Base-by-base conservation (phyloP, 1,140 invertebrate genomes). In the Dendrolimus kikuchii region DNA sequence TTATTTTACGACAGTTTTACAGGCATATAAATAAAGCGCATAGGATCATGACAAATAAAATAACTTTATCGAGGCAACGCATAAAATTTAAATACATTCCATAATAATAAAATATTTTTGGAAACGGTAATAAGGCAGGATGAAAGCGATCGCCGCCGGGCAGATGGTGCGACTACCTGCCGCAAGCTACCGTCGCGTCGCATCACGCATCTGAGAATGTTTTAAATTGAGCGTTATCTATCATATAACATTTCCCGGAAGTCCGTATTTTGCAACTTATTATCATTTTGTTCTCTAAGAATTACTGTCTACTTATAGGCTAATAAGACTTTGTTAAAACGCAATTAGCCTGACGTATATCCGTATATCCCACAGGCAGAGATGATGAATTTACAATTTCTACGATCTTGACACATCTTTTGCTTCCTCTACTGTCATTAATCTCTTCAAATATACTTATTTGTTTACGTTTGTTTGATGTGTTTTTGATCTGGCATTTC, bases 71-170 rank as follows among this genome's bases (percentile, higher is more conserved):
- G 66, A 64, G 59, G 55, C 67, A 67, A 62, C 40, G 64, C 64
- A 74, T 78, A 83, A 74, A 75, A 38, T 70, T 76, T 70, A 77
- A 79, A 77, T 72, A 72, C 71, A 71, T 74, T 74, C 68, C 77
- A 74, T 81, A 70, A 74, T 74, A 74, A 77, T 81, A 77, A 79
- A 82, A 77, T 81, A 81, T 79, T 79, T 85, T 77, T 75, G 74
- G 71, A 75, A 77, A 77, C 77, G 63, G 69, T 73, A 71, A 76
- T 77, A 78, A 75, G 69, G 61, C 61, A 62, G 74, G 77, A 82
- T 81, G 71, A 85, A 80, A 83, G 79, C 70, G 78, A 64, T 65
- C 71, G 74, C 75, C 77, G 77, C 59, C 60, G 66, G 75, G 68
- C 78, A 81, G 76, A 79, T 78, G 78, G 68, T 62, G 62, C 62